Evolutionary conservation across 2,113 vertebrate species (phyloP), one percentile per base, ranked within the genome.

Genomic region (Marmota monax): DNA sequence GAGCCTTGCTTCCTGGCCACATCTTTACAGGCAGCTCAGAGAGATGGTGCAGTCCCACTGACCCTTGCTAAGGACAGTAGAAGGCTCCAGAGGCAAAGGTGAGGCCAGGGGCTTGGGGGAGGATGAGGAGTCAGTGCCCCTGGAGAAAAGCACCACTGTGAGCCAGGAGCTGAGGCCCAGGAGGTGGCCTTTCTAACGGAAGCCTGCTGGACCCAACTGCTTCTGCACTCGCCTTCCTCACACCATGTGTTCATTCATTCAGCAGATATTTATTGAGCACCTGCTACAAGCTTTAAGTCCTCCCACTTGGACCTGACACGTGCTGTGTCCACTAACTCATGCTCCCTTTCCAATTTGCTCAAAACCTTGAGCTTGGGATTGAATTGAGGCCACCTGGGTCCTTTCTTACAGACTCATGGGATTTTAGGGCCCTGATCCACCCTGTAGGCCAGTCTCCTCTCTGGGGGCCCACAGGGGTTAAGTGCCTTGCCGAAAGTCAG

Each of bases 251-350:
- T 83, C 72, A 53, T 7, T 61, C 32, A 10, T 18, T 79, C 53
- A 34, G 10, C 45, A 56, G 67, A 1, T 94, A 86, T 92, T 95
- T 95, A 92, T 84, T 78, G 51, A 90, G 85, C 61, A 29, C 42
- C 34, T 87, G 7, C 32, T 37, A 84, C 9, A 84, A 97, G 92
- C 93, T 97, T 94, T 92, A 97, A 95, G 29, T 23, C 65, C 4
- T 45, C 34, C 48, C 10, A 34, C 76, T n/a, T 61, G 37, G 63
- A 77, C 73, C 70, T 34, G 39, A 63, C 77, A 48, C 18, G 58
- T 63, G 77, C 88, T 42, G 27, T 37, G 53, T 53, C 70, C 48
- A 23, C 53, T 29, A 4, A 45, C 23, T 72, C 74, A 45, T 22
- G 29, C 39, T 48, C 48, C 53, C 29, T 89, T 88, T 80, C 65